Evolutionary conservation across 2,113 vertebrate genomes (phyloP).

Genomic region (Lonchura striata): DNA sequence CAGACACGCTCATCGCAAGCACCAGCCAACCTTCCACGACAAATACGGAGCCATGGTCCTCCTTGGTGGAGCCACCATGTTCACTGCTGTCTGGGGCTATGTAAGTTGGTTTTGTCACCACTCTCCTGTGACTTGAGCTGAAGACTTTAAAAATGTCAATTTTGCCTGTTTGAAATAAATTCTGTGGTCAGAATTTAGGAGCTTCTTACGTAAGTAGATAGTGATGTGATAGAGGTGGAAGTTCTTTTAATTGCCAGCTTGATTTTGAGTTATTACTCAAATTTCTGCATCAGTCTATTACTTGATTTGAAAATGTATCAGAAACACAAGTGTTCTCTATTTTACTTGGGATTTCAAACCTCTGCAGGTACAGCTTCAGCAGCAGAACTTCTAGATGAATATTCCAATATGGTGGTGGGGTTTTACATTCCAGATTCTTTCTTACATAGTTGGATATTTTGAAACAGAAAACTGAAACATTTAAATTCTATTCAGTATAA

Average conservation of each 20-base stretch:
- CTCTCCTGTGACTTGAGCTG: accelerated
- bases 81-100: conserved; percentile 67
- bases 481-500: background rate
- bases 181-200: background rate
- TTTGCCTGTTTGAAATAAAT: background rate
- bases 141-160: accelerated
- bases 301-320: background rate
- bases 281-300: background rate
- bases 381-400: background rate
- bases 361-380: background rate
- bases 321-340: background rate
- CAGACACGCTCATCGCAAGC: conserved; percentile 68
- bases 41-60: conserved; percentile 74
- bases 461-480: background rate
- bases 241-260: background rate
- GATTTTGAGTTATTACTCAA: background rate
- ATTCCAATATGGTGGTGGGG: background rate
- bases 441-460: background rate
- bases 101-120: conserved; percentile 57
- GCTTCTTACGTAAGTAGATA: accelerated
- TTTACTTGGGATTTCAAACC: background rate
- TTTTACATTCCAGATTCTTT: background rate
- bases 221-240: background rate
- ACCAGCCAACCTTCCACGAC: conserved; percentile 72
- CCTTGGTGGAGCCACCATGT: conserved; percentile 52